Evolutionary conservation across 2,113 vertebrate genomes (phyloP).

Genomic region (Osmerus eperlanus): DNA sequence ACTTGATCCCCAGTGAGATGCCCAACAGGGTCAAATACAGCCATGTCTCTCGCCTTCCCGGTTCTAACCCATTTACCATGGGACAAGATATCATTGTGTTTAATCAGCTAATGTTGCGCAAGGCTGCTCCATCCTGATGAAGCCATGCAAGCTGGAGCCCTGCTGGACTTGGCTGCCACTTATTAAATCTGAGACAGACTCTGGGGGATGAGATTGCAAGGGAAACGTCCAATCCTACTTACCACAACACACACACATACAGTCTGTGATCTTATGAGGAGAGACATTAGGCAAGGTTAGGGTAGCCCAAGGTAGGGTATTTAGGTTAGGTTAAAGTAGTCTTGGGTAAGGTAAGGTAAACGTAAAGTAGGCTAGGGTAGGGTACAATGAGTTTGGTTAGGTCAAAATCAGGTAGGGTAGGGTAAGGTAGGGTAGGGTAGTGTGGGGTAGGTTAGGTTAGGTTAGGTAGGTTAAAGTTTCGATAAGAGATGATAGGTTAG

Average conservation of each 20-base stretch:
- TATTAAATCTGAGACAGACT: constrained; percentile 31
- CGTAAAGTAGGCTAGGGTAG: too few relatives aligned
- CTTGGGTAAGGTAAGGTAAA: too few relatives aligned
- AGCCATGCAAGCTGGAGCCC: constrained; percentile 43
- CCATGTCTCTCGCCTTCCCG: constrained; percentile 2
- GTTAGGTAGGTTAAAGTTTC: background rate
- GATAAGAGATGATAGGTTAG: background rate
- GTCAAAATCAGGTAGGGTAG: too few relatives aligned
- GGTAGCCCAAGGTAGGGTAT: too few relatives aligned
- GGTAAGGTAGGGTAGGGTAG: background rate
- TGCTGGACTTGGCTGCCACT: constrained; percentile 56
- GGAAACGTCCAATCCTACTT: constrained; percentile 13
- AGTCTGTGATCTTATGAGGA: too few relatives aligned
- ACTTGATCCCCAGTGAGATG: background rate
- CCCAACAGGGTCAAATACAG: background rate
- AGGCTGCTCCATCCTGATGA: constrained; percentile 44
- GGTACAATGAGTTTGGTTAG: too few relatives aligned
- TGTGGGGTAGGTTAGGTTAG: background rate
- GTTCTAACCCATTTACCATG: constrained; percentile 20
- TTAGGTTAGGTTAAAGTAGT: too few relatives aligned
- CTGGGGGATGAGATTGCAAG: constrained; percentile 14
- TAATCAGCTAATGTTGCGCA: constrained; percentile 66
- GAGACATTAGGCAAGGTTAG: too few relatives aligned
- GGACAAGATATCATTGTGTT: constrained; percentile 34
- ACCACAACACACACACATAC: constrained; percentile 2